Evolutionary conservation across 53 echinoderm and acorn worm genomes (phyloP), one percentile per base, ranked within the genome.

Genomic region (Zoroaster sp.): DNA sequence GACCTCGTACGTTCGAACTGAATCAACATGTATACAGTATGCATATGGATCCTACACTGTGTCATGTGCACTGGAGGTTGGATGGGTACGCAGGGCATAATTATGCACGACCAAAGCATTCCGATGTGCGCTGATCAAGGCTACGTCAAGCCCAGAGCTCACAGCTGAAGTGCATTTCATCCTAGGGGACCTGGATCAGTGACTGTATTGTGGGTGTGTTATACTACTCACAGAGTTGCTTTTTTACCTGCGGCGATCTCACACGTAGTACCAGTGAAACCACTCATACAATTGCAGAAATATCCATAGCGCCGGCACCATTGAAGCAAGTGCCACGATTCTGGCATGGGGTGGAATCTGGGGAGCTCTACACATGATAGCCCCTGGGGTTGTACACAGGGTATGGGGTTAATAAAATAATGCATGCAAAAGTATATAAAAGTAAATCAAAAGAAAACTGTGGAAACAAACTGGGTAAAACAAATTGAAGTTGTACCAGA

Each of bases 251-350:
- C 4, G 3, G 17, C 0, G 46, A n/a, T 18, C n/a, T 89, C 77
- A 78, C 93, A 89, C 13, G 75, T 3, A 17, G 14, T 9, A 25
- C 93, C 89, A 59, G 44, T 69, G 73, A 83, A 89, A 40, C 47
- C 76, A 11, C 35, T 10, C 37, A 30, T 32, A 80, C 92, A 92
- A 4, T 0, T 5, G 42, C 92, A 92, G 46, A 74, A 75, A 54
- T 83, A 92, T 11, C 67, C 83, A 1, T 8, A 15, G 4, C 66
- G 42, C 14, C 21, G 35, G 39, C 35, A 1, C 43, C 51, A 40
- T 75, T 82, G 55, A 89, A 72, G 76, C 95, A 95, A 2, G 80
- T 67, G 6, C 89, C 95, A 69, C 74, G 77, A 46, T 93, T 91
- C 66, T 32, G 77, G 88, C 95, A 95, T 8, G 91, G 93, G 4